Conservation (phyloP, 2,888 invertebrate genomes). For the Drosophila eohydei region DNA sequence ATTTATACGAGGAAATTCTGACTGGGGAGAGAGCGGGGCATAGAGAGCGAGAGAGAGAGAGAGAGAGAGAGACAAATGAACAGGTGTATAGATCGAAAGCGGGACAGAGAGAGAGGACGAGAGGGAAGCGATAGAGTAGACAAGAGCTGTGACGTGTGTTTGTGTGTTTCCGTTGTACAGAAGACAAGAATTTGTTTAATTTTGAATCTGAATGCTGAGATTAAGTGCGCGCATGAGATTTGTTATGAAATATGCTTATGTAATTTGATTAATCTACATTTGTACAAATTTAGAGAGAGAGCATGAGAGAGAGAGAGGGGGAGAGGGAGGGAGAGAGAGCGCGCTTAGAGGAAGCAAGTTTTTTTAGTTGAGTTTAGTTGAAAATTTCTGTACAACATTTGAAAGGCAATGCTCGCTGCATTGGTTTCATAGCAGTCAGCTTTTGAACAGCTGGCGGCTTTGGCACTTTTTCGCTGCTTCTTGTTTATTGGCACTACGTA, state of each 20-base stretch:
- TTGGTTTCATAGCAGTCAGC: slow-evolving; percentile 30
- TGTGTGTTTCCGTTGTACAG: slow-evolving; percentile 18
- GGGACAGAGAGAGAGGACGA: slow-evolving; percentile 5
- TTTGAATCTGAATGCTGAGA: slow-evolving; percentile 8
- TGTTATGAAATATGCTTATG: slow-evolving; percentile 26
- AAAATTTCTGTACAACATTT: slow-evolving; percentile 33
- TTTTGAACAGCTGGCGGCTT: slow-evolving; percentile 25
- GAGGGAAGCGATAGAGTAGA: slow-evolving; percentile 7
- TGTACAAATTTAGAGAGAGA: slow-evolving; percentile 8
- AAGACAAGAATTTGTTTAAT: slow-evolving; percentile 1
- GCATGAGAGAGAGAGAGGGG: background rate
- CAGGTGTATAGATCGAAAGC: slow-evolving; percentile 14
- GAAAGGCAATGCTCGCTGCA: background rate
- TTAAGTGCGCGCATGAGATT: slow-evolving; percentile 41
- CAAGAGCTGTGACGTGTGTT: slow-evolving; percentile 8
- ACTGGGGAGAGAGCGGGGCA: slow-evolving; percentile 17
- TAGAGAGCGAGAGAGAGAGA: slow-evolving; percentile 12
- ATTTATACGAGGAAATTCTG: slow-evolving; percentile 8
- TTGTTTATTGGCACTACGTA: slow-evolving; percentile 9
- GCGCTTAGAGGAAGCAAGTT: slow-evolving; percentile 1
- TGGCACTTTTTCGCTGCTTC: background rate
- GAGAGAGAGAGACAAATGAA: slow-evolving; percentile 29
- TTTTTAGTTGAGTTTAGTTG: background rate
- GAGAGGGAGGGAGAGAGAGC: background rate
- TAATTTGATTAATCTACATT: slow-evolving; percentile 14